Conservation (phyloP, 2,888 invertebrate species). For the Acanthopleura granulata region DNA sequence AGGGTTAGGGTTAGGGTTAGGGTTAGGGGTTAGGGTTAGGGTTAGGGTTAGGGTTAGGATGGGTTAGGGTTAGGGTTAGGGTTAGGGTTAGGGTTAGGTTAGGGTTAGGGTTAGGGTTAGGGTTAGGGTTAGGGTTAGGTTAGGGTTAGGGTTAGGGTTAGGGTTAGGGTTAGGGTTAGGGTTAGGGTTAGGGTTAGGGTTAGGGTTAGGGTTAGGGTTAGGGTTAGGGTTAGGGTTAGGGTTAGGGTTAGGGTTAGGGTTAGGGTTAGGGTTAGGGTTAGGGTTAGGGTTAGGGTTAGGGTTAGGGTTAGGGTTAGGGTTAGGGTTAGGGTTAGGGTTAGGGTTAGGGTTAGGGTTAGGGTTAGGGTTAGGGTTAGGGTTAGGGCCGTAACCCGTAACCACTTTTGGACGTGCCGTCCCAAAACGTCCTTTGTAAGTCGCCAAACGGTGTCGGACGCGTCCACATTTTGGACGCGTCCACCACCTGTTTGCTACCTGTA, state of each 20-base stretch:
- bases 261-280: neutral
- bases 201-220: neutral
- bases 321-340: neutral
- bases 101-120: neutral
- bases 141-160: too few species aligned
- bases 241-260: neutral
- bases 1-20: too few species aligned
- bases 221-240: neutral
- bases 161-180: neutral
- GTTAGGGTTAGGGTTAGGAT: too few species aligned
- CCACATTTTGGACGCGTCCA: too few species aligned
- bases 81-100: neutral
- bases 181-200: neutral
- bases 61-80: neutral
- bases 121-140: neutral
- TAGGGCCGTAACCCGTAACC: too few species aligned
- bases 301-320: neutral
- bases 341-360: neutral
- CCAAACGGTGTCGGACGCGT: too few species aligned
- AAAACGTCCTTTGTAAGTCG: too few species aligned
- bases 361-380: neutral
- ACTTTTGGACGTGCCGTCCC: too few species aligned
- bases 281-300: neutral
- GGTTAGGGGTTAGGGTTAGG: too few species aligned
- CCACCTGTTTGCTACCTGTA: too few species aligned